Percentiles rank a stretch among this genome's conserved stretches.
These are phyloP conservation scores for Paelopatides confundens DNA, from an alignment of 53 echinoderm and acorn worm species.

Conservation along the genomic window DNA sequence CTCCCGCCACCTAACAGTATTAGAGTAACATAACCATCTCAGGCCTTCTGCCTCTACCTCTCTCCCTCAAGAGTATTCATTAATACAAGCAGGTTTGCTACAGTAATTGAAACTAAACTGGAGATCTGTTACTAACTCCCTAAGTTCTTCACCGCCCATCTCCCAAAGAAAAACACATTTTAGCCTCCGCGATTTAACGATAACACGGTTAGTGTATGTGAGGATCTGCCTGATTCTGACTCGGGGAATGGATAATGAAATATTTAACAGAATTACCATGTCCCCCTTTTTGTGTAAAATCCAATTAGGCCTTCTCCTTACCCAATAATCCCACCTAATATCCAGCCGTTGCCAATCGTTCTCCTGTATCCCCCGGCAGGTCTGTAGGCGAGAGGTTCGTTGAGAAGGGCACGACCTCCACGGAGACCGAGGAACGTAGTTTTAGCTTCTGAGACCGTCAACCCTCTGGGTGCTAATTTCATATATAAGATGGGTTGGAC, in stretches of 20 bases:
- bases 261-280: conserved; percentile 45
- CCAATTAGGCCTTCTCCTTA: conserved; percentile 44
- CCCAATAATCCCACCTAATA: conserved; percentile 46
- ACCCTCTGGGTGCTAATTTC: conserved; percentile 43
- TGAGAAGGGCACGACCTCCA: conserved; percentile 36
- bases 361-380: conserved; percentile 23
- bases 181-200: conserved; percentile 35
- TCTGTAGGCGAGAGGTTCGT: conserved; percentile 31
- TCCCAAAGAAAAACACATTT: conserved; percentile 44
- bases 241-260: conserved; percentile 31
- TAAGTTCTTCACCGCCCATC: conserved; percentile 43
- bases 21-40: neutral
- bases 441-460: conserved; percentile 19
- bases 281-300: conserved; percentile 47
- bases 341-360: conserved; percentile 24
- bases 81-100: conserved; percentile 40
- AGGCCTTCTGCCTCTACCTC: neutral
- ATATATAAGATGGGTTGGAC: conserved; percentile 30
- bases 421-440: neutral
- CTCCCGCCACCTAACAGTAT: neutral
- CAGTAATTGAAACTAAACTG: conserved; percentile 34
- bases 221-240: conserved; percentile 18
- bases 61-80: conserved; percentile 29
- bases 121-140: conserved; percentile 37
- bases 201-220: conserved; percentile 39